Conservation (phyloP, 1,140 invertebrate species). For the Drosophila dunni region DNA sequence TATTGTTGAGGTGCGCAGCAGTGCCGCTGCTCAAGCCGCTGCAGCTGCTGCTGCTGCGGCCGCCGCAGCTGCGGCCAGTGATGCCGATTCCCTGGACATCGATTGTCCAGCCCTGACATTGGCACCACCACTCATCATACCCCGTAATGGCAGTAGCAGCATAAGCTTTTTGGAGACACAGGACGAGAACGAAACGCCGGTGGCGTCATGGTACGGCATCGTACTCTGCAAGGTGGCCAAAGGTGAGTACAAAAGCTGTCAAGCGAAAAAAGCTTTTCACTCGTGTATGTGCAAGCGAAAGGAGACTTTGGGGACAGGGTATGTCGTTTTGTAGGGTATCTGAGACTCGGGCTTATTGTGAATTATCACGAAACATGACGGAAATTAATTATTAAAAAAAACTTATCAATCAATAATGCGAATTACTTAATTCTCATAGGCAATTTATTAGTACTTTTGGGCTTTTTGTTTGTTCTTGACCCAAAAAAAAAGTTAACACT, state of each 20-base stretch:
- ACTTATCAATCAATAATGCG: slow-evolving; percentile 14
- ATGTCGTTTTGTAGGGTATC: not conserved
- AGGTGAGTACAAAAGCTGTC: slow-evolving; percentile 85
- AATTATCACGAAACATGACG: not conserved
- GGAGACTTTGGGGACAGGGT: not conserved
- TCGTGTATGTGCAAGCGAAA: not conserved
- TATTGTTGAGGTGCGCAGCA: slow-evolving; percentile 87
- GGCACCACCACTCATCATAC: slow-evolving; percentile 58
- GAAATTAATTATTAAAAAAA: slow-evolving; percentile 3
- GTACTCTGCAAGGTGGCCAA: slow-evolving; percentile 88
- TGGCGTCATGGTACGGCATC: slow-evolving; percentile 86
- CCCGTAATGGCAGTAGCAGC: slow-evolving; percentile 72
- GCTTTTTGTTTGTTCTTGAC: slow-evolving; percentile 32
- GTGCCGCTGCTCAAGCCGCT: slow-evolving; percentile 61
- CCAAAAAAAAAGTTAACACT: slow-evolving; percentile 17
- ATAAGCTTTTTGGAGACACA: slow-evolving; percentile 71
- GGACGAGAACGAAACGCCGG: slow-evolving; percentile 81
- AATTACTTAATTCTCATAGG: slow-evolving; percentile 15
- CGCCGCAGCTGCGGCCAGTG: slow-evolving; percentile 51
- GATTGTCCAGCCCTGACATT: slow-evolving; percentile 52
- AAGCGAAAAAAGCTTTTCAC: not conserved
- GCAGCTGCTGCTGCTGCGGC: slow-evolving; percentile 55
- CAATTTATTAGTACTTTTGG: slow-evolving; percentile 10
- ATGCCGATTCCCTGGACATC: slow-evolving; percentile 65
- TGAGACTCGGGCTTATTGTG: not conserved